phyloP scores from a whole-genome alignment of 92 coral and sea anemone genomes.

The Isaurus tuberculatus region DNA sequence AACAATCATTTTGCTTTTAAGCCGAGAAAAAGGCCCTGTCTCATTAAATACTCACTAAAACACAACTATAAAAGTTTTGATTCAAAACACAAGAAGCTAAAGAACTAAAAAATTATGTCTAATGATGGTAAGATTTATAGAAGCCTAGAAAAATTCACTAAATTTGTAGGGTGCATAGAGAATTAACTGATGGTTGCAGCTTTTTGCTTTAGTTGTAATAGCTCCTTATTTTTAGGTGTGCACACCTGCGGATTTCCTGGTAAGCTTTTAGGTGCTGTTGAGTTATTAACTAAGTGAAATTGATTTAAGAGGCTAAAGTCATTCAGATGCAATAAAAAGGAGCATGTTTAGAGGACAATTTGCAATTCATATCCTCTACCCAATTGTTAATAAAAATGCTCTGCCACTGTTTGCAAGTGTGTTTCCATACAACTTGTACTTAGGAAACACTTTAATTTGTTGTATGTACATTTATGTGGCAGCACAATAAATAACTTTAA shows the following conservation, averaged over 20 bases:
- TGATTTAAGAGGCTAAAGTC: too few species aligned
- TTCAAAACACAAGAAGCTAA: not conserved
- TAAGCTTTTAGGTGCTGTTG: too few species aligned
- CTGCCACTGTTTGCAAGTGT: not conserved
- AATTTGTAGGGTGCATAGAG: not conserved
- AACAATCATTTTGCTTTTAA: not conserved
- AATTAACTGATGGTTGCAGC: not conserved
- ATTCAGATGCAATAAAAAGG: too few species aligned
- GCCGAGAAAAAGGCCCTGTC: not conserved
- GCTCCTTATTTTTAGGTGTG: not conserved
- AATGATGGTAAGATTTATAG: not conserved
- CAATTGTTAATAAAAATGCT: not conserved
- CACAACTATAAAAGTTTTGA: not conserved
- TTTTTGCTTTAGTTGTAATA: not conserved
- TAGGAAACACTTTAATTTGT: not conserved
- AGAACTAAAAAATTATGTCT: not conserved
- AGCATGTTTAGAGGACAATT: not conserved
- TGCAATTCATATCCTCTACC: not conserved
- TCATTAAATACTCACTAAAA: not conserved
- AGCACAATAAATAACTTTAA: constrained; percentile 34
- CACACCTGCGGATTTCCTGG: not conserved
- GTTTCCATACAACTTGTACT: not conserved
- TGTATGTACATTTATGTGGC: not conserved
- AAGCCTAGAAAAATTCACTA: not conserved
- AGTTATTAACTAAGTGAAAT: too few species aligned